Conservation (phyloP, 2,113 vertebrate species). For the human (Homo sapiens) region GRCh38 chr3:111072501-111073000, state of each 20-base stretch:
- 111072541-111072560: background rate
- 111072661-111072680: constrained; percentile 32
- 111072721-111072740: background rate
- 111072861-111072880: background rate
- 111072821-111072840: background rate
- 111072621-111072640: background rate
- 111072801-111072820: background rate
- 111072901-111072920: background rate
- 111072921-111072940: background rate
- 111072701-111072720: background rate
- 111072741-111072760: background rate
- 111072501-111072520: background rate
- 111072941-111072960: background rate
- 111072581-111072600: background rate
- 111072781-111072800: background rate
- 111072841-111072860: background rate
- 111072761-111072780: background rate
- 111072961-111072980: background rate
- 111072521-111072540: constrained; percentile 2
- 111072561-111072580: constrained; percentile 36
- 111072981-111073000: background rate
- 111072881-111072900: background rate
- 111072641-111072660: background rate
- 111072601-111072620: background rate
- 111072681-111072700: background rate